A percentile compares a stretch with the other conserved stretches of the same genome.
phyloP scores from a whole-genome alignment of 2,888 invertebrate genomes.

The Habroteleia sp. region DNA sequence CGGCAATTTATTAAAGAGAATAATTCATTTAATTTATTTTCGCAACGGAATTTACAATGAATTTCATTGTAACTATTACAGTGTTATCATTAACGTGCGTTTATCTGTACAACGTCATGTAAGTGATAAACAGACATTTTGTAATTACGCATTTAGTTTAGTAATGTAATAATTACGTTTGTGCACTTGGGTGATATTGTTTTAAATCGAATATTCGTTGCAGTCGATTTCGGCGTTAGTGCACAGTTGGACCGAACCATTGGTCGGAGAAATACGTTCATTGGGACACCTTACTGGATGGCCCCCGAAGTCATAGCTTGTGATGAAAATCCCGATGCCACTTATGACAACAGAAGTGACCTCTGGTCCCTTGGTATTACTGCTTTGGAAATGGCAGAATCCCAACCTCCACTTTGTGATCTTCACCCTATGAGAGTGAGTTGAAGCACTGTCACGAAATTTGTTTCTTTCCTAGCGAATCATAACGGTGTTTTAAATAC shows the following conservation, averaged over 20 bases:
- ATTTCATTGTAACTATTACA: constrained; percentile 1
- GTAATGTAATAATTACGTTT: neutral
- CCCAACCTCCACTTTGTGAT: constrained; percentile 99
- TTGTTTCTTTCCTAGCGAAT: too few relatives aligned
- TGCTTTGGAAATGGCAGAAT: constrained; percentile 99
- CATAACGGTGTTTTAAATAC: too few relatives aligned
- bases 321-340: constrained; percentile 99
- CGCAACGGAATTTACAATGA: too few relatives aligned
- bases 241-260: constrained; percentile 99
- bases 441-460: too few relatives aligned
- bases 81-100: neutral
- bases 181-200: too few relatives aligned
- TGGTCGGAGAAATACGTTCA: constrained; percentile 98
- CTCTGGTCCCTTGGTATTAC: constrained; percentile 97
- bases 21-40: too few relatives aligned
- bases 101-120: constrained; percentile 13
- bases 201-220: constrained; percentile 15
- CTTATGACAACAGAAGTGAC: constrained; percentile 98
- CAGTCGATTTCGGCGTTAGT: constrained; percentile 99
- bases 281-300: constrained; percentile 99
- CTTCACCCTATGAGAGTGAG: constrained; percentile 97
- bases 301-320: constrained; percentile 99
- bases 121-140: constrained; percentile 17
- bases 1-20: neutral
- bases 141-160: constrained; percentile 21